Evolutionary conservation across 2,113 vertebrate species (phyloP).

Genomic region (Pimephales promelas): DNA sequence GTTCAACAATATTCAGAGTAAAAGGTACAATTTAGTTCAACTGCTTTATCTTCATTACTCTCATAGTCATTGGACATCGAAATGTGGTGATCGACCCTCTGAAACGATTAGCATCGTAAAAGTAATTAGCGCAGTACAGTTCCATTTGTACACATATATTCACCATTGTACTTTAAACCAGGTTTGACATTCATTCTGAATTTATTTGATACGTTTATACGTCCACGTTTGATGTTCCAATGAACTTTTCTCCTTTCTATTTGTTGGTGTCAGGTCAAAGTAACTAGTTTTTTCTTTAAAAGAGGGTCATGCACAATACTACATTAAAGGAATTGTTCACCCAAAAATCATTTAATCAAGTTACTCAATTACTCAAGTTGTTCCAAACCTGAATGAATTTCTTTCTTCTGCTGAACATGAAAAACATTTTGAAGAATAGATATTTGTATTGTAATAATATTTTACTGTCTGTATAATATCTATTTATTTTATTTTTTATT

Average conservation of each 20-base stretch:
- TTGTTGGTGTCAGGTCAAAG: background rate
- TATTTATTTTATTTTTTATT: no score
- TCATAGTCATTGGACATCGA: no score
- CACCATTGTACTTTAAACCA: background rate
- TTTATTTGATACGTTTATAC: background rate
- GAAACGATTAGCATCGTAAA: no score
- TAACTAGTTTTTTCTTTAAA: background rate
- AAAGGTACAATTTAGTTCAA: no score
- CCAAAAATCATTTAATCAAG: no score
- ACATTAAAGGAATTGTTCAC: background rate
- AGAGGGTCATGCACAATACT: background rate
- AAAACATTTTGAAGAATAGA: background rate
- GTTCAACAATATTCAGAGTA: no score
- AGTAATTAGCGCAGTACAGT: no score
- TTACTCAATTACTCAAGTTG: background rate
- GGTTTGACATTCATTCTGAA: slow-evolving; percentile 14
- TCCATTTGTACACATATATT: no score
- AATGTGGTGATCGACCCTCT: no score
- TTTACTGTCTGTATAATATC: no score
- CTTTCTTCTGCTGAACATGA: background rate
- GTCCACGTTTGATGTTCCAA: background rate
- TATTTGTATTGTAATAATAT: no score
- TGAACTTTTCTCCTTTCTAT: background rate
- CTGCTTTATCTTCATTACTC: no score
- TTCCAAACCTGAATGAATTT: background rate